A percentile compares a stretch with the other conserved stretches of the same genome.
Evolutionary conservation across 2,888 invertebrate species (phyloP).

Genomic region (Axea sp.): DNA sequence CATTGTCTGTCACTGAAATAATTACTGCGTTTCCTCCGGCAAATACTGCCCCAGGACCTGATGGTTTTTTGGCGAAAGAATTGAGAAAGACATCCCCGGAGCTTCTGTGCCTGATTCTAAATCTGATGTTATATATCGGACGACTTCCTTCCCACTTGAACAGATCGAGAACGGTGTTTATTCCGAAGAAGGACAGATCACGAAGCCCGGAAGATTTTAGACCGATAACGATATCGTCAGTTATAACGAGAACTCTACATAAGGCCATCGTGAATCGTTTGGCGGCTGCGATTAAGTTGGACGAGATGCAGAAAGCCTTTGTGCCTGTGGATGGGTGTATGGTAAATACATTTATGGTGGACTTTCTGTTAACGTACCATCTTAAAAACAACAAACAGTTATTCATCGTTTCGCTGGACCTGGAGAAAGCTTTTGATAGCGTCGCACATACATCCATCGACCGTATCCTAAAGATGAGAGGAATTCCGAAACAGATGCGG

Average conservation of each 20-base stretch:
- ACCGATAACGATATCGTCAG: constrained; percentile 36
- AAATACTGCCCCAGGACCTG: neutral
- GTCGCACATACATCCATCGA: constrained; percentile 17
- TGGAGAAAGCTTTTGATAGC: constrained; percentile 50
- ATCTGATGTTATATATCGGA: too few species aligned
- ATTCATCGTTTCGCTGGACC: constrained; percentile 18
- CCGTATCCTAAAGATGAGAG: neutral
- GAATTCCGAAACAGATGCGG: neutral
- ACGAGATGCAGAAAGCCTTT: constrained; percentile 63
- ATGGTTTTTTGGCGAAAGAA: neutral
- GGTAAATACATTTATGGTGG: constrained; percentile 32
- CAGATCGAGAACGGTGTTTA: neutral
- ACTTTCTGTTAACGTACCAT: constrained; percentile 22
- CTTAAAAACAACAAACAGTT: constrained; percentile 9
- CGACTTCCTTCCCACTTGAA: neutral
- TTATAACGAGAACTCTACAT: constrained; percentile 14
- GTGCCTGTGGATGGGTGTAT: constrained; percentile 28
- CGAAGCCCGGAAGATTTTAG: constrained; percentile 14
- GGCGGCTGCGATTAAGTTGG: neutral
- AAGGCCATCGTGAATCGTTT: constrained; percentile 8
- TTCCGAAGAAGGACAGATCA: constrained; percentile 8
- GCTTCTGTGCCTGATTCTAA: neutral
- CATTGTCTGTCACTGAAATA: neutral
- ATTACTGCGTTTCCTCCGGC: neutral
- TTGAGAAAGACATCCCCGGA: neutral